Percentiles rank a stretch among this genome's conserved stretches.
These are phyloP conservation scores for Tyrannus savana DNA, from an alignment of 2,113 vertebrate genomes.

Conservation along the genomic window DNA sequence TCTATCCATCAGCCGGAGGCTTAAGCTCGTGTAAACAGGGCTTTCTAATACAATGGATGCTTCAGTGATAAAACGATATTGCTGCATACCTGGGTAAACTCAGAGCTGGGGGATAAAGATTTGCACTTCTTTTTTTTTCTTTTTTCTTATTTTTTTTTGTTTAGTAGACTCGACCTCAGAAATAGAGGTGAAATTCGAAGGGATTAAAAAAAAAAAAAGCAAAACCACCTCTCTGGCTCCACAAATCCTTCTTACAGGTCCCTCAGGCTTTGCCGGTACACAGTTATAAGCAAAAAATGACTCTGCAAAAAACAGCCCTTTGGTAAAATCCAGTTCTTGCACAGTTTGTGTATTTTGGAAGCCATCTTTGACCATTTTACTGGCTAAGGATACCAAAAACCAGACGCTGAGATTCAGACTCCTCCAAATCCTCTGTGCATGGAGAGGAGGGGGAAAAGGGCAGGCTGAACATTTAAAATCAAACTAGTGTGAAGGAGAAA, in stretches of 20 bases:
- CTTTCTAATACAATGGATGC: slow-evolving; percentile 11
- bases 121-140: neutral
- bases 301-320: slow-evolving; percentile 52
- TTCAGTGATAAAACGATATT: neutral
- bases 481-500: neutral
- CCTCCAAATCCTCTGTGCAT: slow-evolving; percentile 3
- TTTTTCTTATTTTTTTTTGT: neutral
- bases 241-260: slow-evolving; percentile 33
- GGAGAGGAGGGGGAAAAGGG: neutral
- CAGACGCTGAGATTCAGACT: slow-evolving; percentile 5
- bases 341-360: slow-evolving; percentile 54
- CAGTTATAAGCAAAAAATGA: slow-evolving; percentile 60
- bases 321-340: slow-evolving; percentile 35
- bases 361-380: slow-evolving; percentile 21
- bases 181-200: neutral
- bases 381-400: slow-evolving; percentile 27
- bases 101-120: neutral
- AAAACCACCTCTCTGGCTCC: slow-evolving; percentile 5
- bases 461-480: slow-evolving; percentile 1
- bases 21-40: neutral
- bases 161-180: neutral
- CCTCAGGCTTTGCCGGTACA: slow-evolving; percentile 17
- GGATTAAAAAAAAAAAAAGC: neutral
- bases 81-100: neutral
- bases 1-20: neutral